phyloP scores from a whole-genome alignment of 2,113 vertebrate genomes.

The Peromyscus leucopus region DNA sequence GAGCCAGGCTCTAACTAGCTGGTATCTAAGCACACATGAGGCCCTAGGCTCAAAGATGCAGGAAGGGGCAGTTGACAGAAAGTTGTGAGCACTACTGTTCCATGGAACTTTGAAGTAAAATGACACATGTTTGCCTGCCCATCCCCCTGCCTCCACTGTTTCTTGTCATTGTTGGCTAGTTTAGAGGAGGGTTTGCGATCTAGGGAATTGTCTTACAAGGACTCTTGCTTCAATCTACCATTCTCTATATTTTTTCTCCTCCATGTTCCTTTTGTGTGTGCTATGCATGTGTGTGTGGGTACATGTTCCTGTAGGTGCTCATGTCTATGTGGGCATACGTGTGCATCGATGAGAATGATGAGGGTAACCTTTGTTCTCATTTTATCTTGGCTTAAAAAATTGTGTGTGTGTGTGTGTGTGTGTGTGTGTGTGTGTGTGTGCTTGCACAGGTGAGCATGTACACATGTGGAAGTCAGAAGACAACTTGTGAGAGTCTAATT shows the following conservation, averaged over 20 bases:
- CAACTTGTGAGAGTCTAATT: neutral
- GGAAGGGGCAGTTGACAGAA: neutral
- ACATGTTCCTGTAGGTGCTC: neutral
- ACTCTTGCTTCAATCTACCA: neutral
- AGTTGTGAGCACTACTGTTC: neutral
- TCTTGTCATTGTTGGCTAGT: neutral
- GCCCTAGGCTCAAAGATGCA: neutral
- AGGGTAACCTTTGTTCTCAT: neutral
- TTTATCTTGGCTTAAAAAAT: neutral
- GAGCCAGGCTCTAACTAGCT: neutral
- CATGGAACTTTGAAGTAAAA: neutral
- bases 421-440: neutral
- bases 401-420: neutral
- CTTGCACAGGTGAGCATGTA: too few relatives aligned
- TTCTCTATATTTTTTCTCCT: neutral
- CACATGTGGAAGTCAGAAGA: too few relatives aligned
- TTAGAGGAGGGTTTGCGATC: conserved; percentile 33
- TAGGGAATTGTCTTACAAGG: neutral
- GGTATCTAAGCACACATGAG: neutral
- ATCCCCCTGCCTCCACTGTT: conserved; percentile 31
- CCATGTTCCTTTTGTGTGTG: neutral
- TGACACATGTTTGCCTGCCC: conserved; percentile 30
- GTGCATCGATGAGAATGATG: neutral
- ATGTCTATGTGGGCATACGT: neutral
- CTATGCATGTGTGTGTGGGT: too few relatives aligned